Evolutionary conservation across 2,113 vertebrate genomes (phyloP).

Genomic region (Paratilapia polleni): DNA sequence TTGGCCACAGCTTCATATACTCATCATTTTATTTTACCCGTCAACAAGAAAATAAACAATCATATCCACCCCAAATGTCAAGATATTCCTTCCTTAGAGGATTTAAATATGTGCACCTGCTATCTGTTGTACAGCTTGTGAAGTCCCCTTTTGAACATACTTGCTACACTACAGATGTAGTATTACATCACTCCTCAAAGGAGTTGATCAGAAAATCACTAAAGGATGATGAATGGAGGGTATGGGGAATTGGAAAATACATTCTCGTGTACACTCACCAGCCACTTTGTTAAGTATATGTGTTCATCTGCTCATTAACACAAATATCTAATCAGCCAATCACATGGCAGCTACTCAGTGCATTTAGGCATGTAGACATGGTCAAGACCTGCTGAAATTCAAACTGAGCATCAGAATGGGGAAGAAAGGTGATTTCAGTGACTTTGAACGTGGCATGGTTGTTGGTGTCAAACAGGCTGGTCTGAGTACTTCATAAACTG

Average conservation of each 20-base stretch:
- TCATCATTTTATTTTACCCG: not conserved
- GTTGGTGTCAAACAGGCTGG: no score
- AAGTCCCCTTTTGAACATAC: not conserved
- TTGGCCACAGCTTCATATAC: not conserved
- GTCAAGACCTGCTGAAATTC: not conserved
- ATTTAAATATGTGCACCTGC: not conserved
- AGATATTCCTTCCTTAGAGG: not conserved
- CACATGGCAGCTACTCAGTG: not conserved
- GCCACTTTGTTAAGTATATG: not conserved
- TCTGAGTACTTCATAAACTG: no score
- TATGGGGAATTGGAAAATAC: not conserved
- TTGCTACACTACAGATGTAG: not conserved
- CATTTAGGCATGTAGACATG: not conserved
- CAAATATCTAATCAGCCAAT: not conserved
- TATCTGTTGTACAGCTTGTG: not conserved
- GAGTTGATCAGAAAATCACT: constrained; percentile 4
- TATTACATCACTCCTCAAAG: not conserved
- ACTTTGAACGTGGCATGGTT: no score
- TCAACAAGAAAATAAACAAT: not conserved
- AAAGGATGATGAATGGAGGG: not conserved
- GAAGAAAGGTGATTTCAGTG: no score
- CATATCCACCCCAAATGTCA: not conserved
- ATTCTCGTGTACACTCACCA: not conserved
- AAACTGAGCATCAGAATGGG: not conserved
- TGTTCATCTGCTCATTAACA: not conserved